These are phyloP conservation scores for Mythimna impura DNA, from an alignment of 2,888 invertebrate species.

Conservation along the genomic window DNA sequence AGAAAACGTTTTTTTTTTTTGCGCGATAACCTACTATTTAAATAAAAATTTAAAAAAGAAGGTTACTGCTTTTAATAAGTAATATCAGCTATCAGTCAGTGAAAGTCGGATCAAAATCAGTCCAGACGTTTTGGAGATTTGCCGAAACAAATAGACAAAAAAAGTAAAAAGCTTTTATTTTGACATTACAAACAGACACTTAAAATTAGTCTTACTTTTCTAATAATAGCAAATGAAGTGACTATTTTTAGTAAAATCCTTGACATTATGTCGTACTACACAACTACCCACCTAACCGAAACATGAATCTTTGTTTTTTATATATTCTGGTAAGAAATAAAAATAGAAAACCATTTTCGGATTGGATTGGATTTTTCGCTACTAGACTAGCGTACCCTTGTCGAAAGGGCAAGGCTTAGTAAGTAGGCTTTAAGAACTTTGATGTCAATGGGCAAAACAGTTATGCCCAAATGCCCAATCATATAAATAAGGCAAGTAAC, in stretches of 20 bases:
- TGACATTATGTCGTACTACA: background rate
- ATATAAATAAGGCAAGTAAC: background rate
- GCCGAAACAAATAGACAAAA: too few species aligned
- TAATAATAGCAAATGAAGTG: background rate
- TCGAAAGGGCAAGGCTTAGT: background rate
- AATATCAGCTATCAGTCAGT: too few species aligned
- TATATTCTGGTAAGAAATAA: background rate
- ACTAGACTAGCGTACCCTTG: background rate
- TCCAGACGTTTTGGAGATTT: too few species aligned
- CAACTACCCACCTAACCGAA: background rate
- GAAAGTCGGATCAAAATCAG: too few species aligned
- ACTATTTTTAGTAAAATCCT: background rate
- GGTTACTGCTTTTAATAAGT: too few species aligned
- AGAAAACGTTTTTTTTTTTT: too few species aligned
- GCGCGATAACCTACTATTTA: too few species aligned
- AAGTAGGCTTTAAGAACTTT: background rate
- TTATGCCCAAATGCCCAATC: background rate
- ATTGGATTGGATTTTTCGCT: background rate
- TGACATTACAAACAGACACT: too few species aligned
- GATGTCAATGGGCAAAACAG: constrained; percentile 1
- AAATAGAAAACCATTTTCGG: constrained; percentile 9
- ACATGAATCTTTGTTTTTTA: background rate
- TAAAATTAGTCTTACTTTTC: background rate
- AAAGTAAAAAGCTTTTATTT: too few species aligned
- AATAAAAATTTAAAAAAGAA: too few species aligned